Evolutionary conservation across 2,888 invertebrate species (phyloP), one percentile per base, ranked within the genome.

Genomic region (Rotaria macrura): DNA sequence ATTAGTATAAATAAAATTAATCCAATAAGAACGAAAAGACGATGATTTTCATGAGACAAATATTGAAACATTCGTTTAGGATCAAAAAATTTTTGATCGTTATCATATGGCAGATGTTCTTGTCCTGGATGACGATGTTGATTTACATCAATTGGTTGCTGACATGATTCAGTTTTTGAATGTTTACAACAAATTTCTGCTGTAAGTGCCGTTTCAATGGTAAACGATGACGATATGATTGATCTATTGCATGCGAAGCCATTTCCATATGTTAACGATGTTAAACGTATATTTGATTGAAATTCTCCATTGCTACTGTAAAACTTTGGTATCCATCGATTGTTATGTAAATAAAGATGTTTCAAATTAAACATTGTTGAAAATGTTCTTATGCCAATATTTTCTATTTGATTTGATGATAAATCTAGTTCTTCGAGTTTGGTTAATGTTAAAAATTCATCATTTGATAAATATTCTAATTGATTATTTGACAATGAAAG

Each of bases 311-410:
- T 43, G 2, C 12, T 10, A 43, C 6, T n/a, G n/a, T 43, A 79
- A 79, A 79, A 79, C n/a, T 79, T 79, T 43, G 79, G 79, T 79
- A n/a, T 40, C 79, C 79, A 79, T 43, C 10, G 14, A 79, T 79
- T 79, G n/a, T 79, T n/a, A 79, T 79, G 43, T 43, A 79, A 38
- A 40, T 25, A 79, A n/a, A 79, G 43, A n/a, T 40, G 12, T 43
- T 43, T 40, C 4, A 79, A n/a, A 43, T 79, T 25, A 12, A 43
- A 43, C 14, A 79, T 1, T 10, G 25, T 43, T 43, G 79, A 43
- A 43, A 79, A 79, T 79, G 79, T 79, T 43, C 14, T 38, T n/a
- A 25, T 0, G 10, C 43, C n/a, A 43, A 79, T 79, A 14, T 20
- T n/a, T 43, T 43, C 12, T 23, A 79, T n/a, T 12, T n/a, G 25